phyloP scores from a whole-genome alignment of 2,888 invertebrate genomes.

The Standfussiana lucernea region DNA sequence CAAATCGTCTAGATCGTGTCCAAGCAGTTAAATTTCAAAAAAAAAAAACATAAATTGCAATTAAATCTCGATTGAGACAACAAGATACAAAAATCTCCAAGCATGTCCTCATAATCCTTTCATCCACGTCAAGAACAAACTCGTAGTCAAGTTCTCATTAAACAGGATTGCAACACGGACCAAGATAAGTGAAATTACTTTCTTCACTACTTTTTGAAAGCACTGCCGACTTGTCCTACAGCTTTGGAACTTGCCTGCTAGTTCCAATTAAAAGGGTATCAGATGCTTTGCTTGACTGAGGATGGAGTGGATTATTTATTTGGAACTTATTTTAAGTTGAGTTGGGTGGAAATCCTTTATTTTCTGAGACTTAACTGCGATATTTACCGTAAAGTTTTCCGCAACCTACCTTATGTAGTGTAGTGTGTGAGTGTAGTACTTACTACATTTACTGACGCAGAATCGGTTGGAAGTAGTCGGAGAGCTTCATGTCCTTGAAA shows the following conservation, averaged over 20 bases:
- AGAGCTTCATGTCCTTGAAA: not conserved
- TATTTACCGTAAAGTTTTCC: not conserved
- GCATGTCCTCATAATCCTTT: not conserved
- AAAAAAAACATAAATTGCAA: not conserved
- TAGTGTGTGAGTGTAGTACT: no score
- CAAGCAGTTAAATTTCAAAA: not conserved
- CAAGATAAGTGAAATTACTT: constrained; percentile 59
- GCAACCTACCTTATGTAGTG: no score
- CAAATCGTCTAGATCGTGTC: not conserved
- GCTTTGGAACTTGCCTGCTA: constrained; percentile 41
- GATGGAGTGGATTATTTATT: constrained; percentile 37
- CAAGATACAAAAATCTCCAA: not conserved
- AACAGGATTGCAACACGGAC: constrained; percentile 47
- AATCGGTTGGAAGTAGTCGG: not conserved
- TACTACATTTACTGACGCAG: not conserved
- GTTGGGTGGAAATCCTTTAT: constrained; percentile 17
- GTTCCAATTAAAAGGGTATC: constrained; percentile 57
- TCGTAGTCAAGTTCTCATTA: constrained; percentile 55
- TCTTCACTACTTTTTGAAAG: constrained; percentile 30
- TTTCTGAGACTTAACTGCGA: not conserved
- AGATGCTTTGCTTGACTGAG: constrained; percentile 37
- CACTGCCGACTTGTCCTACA: constrained; percentile 24
- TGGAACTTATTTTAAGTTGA: constrained; percentile 48
- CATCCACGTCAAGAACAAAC: constrained; percentile 25
- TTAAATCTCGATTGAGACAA: no score